These are phyloP conservation scores for Drosophila anomalipes DNA, from an alignment of 2,888 invertebrate species.

Conservation along the genomic window DNA sequence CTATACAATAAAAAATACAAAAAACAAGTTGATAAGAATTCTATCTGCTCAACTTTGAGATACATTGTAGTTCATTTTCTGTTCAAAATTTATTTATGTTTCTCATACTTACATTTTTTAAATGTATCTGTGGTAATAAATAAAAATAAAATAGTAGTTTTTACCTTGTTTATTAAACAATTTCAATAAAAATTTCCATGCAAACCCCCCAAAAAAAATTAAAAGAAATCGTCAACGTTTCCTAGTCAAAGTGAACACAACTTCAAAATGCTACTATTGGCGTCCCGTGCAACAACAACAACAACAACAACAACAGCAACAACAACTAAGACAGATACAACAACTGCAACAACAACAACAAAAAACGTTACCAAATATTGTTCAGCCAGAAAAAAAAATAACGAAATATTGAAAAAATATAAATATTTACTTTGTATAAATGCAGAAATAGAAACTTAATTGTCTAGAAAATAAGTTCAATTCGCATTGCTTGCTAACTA, in stretches of 20 bases:
- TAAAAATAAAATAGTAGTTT: background rate
- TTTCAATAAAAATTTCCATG: conserved; percentile 15
- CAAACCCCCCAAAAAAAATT: conserved; percentile 17
- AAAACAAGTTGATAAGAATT: conserved; percentile 19
- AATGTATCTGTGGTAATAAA: conserved; percentile 23
- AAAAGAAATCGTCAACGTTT: conserved; percentile 52
- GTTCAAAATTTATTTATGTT: conserved; percentile 7
- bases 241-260: conserved; percentile 55
- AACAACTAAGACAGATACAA: conserved; percentile 25
- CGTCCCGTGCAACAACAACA: conserved; percentile 53
- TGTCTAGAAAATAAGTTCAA: conserved; percentile 60
- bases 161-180: conserved; percentile 11
- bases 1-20: conserved; percentile 17
- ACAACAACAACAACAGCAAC: conserved; percentile 32
- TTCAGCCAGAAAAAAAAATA: conserved; percentile 39
- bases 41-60: background rate
- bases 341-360: conserved; percentile 34
- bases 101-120: conserved; percentile 5
- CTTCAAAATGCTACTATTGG: conserved; percentile 65
- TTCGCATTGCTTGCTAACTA: conserved; percentile 69
- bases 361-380: conserved; percentile 45
- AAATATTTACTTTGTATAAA: conserved; percentile 32
- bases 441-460: conserved; percentile 28
- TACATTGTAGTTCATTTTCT: conserved; percentile 5
- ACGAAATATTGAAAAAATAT: conserved; percentile 27